Conservation (phyloP, 2,113 vertebrate genomes). For the Microtus pennsylvanicus region DNA sequence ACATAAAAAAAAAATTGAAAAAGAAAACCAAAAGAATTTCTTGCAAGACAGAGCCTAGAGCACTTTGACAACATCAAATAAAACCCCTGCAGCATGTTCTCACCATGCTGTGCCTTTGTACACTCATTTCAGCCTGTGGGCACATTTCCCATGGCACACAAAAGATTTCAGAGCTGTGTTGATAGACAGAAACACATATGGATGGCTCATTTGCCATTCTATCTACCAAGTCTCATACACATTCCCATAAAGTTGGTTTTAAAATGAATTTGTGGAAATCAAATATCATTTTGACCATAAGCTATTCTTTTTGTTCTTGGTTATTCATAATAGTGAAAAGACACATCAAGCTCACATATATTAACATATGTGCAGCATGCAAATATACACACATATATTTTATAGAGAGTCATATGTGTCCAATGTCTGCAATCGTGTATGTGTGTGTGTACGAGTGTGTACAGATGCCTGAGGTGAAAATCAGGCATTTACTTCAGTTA, state of each 20-base stretch:
- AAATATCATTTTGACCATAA: conserved; percentile 38
- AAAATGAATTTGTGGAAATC: conserved; percentile 37
- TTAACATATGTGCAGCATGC: not conserved
- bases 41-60: conserved; percentile 86
- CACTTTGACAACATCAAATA: conserved; percentile 87
- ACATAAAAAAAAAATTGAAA: not conserved
- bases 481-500: not conserved
- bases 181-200: conserved; percentile 60
- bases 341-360: not conserved
- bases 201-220: conserved; percentile 67
- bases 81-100: conserved; percentile 85
- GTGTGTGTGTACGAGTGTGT: not conserved
- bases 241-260: conserved; percentile 59
- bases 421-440: rapidly evolving
- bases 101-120: conserved; percentile 84
- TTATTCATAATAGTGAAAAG: not conserved
- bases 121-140: conserved; percentile 75
- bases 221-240: conserved; percentile 43
- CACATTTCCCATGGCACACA: conserved; percentile 64
- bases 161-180: conserved; percentile 66
- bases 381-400: not conserved
- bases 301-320: not conserved
- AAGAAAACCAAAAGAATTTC: conserved; percentile 77
- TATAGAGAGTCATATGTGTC: not conserved
- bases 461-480: not conserved